phyloP scores from a whole-genome alignment of 2,797 vertebrate species.

The Pseudochromis fuscus region DNA sequence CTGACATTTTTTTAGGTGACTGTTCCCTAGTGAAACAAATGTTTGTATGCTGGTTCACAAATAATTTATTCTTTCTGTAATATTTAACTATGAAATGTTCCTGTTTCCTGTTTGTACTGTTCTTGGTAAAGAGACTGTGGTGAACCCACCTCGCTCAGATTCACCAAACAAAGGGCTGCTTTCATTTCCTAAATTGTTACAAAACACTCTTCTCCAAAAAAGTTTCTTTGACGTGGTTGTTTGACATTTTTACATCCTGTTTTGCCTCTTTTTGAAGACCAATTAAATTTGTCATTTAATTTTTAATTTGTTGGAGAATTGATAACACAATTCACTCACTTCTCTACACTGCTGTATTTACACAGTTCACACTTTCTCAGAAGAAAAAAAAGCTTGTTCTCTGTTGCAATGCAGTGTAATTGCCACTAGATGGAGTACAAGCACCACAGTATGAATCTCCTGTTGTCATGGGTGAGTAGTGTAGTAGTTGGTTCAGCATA shows the following conservation, averaged over 20 bases:
- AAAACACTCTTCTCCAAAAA: constrained; percentile 20
- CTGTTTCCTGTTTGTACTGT: constrained; percentile 11
- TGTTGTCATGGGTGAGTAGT: neutral
- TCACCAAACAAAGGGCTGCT: constrained; percentile 35
- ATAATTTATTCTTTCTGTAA: neutral
- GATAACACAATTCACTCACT: neutral
- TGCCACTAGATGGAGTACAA: constrained; percentile 61
- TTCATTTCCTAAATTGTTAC: constrained; percentile 53
- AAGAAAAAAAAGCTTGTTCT: neutral
- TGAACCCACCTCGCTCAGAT: constrained; percentile 10
- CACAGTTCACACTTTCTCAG: neutral
- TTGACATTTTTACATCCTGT: neutral
- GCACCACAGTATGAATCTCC: neutral
- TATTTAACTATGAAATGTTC: neutral
- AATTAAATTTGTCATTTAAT: neutral
- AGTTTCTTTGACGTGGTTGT: constrained; percentile 10
- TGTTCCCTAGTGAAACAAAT: constrained; percentile 34
- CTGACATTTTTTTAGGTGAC: neutral
- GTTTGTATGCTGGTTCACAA: too few species aligned
- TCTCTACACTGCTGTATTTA: neutral
- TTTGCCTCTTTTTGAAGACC: neutral
- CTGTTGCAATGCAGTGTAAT: neutral
- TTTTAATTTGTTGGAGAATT: neutral
- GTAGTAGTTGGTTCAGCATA: neutral
- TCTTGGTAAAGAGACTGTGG: neutral